These are phyloP conservation scores for Takifugu flavidus DNA, from an alignment of 2,113 vertebrate species.

Conservation along the genomic window DNA sequence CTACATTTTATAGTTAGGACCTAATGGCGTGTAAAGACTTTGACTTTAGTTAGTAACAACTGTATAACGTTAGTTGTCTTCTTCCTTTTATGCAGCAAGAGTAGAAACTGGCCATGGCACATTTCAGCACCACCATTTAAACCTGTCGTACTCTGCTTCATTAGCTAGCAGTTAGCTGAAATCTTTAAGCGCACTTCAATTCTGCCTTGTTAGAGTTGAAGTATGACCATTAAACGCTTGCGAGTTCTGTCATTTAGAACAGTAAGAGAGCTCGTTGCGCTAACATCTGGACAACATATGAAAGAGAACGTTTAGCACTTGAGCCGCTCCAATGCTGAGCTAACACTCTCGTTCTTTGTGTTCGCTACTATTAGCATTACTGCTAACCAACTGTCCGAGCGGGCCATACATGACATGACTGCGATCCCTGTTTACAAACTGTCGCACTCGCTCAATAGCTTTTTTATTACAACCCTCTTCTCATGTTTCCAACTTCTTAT, in stretches of 20 bases:
- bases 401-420: slow-evolving; percentile 49
- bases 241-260: not conserved
- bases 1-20: too few relatives aligned
- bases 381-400: slow-evolving; percentile 12
- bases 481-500: not conserved
- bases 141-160: slow-evolving; percentile 30
- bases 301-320: slow-evolving; percentile 35
- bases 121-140: slow-evolving; percentile 48
- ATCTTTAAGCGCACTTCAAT: slow-evolving; percentile 18
- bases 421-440: slow-evolving; percentile 54
- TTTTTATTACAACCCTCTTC: not conserved
- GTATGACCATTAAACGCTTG: not conserved
- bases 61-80: not conserved
- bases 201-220: not conserved
- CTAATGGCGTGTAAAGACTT: not conserved
- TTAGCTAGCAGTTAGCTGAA: slow-evolving; percentile 45
- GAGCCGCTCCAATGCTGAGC: slow-evolving; percentile 28
- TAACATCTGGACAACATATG: slow-evolving; percentile 28
- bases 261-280: not conserved
- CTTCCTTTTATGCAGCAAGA: too few relatives aligned
- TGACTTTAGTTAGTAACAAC: not conserved
- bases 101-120: slow-evolving; percentile 17
- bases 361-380: slow-evolving; percentile 38
- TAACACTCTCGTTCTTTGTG: slow-evolving; percentile 67
- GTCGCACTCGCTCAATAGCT: slow-evolving; percentile 4